Conservation (phyloP, 2,888 invertebrate genomes). For the Drosophila greeni region DNA sequence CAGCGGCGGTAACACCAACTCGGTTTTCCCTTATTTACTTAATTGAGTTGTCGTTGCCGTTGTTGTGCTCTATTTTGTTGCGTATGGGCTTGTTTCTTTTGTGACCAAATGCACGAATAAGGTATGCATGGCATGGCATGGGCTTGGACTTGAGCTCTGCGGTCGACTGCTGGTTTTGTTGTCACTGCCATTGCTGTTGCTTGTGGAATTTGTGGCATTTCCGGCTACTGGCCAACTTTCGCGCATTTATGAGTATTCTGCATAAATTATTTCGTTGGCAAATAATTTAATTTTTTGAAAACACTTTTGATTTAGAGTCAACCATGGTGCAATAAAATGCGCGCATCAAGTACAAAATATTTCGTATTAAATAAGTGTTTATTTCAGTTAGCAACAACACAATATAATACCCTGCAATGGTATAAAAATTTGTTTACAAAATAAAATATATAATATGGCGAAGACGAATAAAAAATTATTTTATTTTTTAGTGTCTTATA, state of each 20-base stretch:
- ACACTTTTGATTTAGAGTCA: too few species aligned
- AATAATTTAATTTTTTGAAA: too few species aligned
- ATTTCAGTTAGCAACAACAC: slow-evolving; percentile 11
- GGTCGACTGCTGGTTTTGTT: slow-evolving; percentile 35
- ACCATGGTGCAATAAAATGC: too few species aligned
- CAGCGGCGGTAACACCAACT: slow-evolving; percentile 32
- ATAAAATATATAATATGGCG: slow-evolving; percentile 7
- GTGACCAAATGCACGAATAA: slow-evolving; percentile 36
- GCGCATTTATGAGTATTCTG: too few species aligned
- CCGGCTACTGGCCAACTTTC: too few species aligned
- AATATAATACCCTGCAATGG: neutral
- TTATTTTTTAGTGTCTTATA: slow-evolving; percentile 11
- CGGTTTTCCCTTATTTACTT: slow-evolving; percentile 61
- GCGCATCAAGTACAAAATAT: too few species aligned
- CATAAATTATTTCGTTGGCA: too few species aligned
- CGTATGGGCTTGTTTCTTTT: slow-evolving; percentile 47
- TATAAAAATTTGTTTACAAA: too few species aligned
- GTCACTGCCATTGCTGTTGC: slow-evolving; percentile 35
- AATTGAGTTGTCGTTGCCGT: slow-evolving; percentile 60
- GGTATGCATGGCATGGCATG: slow-evolving; percentile 14
- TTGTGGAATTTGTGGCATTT: slow-evolving; percentile 69
- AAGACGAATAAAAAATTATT: neutral
- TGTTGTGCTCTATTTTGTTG: slow-evolving; percentile 54
- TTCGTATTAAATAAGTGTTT: too few species aligned
- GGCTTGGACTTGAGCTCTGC: slow-evolving; percentile 5